A percentile compares a stretch with the other conserved stretches of the same genome.
These are phyloP conservation scores for Platysternon megacephalum DNA, from an alignment of 2,113 vertebrate species.

Conservation along the genomic window DNA sequence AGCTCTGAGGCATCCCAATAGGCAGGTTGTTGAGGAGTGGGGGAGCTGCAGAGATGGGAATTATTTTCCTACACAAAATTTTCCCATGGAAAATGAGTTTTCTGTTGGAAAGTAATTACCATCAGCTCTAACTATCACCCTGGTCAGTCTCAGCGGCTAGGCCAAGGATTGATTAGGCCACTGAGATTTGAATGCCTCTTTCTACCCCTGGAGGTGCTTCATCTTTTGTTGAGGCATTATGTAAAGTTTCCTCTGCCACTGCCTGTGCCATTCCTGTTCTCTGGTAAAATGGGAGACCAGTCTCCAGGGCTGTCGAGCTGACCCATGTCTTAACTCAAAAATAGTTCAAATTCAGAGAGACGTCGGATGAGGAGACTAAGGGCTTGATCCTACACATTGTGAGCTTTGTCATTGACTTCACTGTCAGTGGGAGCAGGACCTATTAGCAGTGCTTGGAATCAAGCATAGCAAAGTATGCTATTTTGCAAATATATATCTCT, in stretches of 20 bases:
- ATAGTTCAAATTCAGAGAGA: neutral
- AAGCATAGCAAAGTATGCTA: no score
- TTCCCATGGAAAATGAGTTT: neutral
- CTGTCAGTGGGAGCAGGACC: no score
- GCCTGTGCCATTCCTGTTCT: neutral
- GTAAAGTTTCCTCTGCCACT: neutral
- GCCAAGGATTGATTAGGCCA: neutral
- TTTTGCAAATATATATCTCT: no score
- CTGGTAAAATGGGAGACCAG: neutral
- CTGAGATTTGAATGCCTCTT: neutral
- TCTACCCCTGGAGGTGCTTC: neutral
- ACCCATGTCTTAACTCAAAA: rapidly evolving
- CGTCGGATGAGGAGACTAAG: neutral
- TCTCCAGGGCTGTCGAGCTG: neutral
- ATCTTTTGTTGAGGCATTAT: neutral
- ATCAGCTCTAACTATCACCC: neutral
- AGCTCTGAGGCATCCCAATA: neutral
- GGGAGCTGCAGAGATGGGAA: neutral
- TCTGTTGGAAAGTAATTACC: neutral
- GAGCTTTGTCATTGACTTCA: no score
- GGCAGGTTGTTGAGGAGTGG: neutral
- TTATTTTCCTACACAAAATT: neutral
- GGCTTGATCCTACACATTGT: no score
- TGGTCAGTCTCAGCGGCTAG: neutral
- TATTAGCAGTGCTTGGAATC: no score